These are phyloP conservation scores for Ornithorhynchus anatinus DNA, from an alignment of 2,113 vertebrate species.

Conservation along the genomic window DNA sequence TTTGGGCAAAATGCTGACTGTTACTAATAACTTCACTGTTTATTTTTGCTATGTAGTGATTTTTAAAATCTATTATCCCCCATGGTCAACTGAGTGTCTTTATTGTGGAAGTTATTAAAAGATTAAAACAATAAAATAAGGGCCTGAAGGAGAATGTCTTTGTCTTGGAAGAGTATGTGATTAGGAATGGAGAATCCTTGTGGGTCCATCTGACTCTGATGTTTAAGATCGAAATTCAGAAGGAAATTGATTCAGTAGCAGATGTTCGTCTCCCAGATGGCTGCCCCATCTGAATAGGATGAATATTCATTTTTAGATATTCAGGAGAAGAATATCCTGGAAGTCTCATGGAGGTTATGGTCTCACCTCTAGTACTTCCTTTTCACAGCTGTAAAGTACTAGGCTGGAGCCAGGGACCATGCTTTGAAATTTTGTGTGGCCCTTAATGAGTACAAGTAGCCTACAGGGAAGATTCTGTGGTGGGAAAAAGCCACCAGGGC, in stretches of 20 bases:
- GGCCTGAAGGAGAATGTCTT: too few species aligned
- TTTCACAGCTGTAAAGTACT: not conserved
- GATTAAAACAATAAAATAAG: too few species aligned
- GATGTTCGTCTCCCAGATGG: not conserved
- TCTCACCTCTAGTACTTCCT: not conserved
- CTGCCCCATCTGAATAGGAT: not conserved
- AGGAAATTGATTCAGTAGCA: not conserved
- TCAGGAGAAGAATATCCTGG: not conserved
- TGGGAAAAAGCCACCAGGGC: too few species aligned
- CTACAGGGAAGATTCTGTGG: too few species aligned
- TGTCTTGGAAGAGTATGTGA: too few species aligned
- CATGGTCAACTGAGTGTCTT: constrained; percentile 15
- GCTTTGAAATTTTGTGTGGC: too few species aligned
- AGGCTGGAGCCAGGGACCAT: not conserved
- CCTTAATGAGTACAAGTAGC: too few species aligned
- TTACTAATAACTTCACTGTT: constrained; percentile 8
- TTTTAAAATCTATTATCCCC: constrained; percentile 36
- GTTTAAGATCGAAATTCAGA: not conserved
- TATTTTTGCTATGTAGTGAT: constrained; percentile 13
- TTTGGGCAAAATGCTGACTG: not conserved
- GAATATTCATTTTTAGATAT: not conserved
- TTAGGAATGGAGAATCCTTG: too few species aligned
- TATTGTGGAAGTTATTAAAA: constrained; percentile 3
- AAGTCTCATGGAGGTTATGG: not conserved
- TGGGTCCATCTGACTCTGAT: not conserved